These are phyloP conservation scores for Epinotia ramella DNA, from an alignment of 2,888 invertebrate species.

Conservation along the genomic window DNA sequence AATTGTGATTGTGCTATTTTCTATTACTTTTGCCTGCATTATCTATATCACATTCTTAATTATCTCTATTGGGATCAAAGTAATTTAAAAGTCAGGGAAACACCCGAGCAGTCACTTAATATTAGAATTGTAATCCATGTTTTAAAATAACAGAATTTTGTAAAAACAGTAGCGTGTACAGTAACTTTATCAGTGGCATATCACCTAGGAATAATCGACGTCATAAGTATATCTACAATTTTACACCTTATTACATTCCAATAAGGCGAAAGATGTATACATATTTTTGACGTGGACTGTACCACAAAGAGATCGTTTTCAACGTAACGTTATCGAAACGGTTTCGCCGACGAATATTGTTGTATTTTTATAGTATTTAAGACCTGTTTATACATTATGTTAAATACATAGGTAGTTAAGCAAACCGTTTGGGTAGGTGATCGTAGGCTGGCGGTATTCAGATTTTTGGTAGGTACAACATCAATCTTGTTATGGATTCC, in stretches of 20 bases:
- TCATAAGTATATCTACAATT: too few relatives aligned
- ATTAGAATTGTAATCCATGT: slow-evolving; percentile 52
- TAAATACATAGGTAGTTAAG: slow-evolving; percentile 52
- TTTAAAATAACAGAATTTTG: slow-evolving; percentile 57
- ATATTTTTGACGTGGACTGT: slow-evolving; percentile 25
- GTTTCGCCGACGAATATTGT: slow-evolving; percentile 71
- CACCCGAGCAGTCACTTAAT: slow-evolving; percentile 40
- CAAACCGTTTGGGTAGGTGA: slow-evolving; percentile 24
- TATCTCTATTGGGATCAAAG: slow-evolving; percentile 79
- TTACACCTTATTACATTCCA: too few relatives aligned
- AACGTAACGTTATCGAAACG: slow-evolving; percentile 54
- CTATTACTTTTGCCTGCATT: slow-evolving; percentile 40
- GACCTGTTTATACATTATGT: slow-evolving; percentile 70
- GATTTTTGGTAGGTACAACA: slow-evolving; percentile 6
- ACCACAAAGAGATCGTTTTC: slow-evolving; percentile 63
- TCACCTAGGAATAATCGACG: slow-evolving; percentile 62
- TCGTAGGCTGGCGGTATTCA: slow-evolving; percentile 24
- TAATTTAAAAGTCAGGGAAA: slow-evolving; percentile 49
- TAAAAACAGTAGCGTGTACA: slow-evolving; percentile 66
- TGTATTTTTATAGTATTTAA: slow-evolving; percentile 82
- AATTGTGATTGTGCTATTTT: slow-evolving; percentile 52
- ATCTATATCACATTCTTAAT: slow-evolving; percentile 48
- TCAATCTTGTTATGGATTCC: slow-evolving; percentile 14
- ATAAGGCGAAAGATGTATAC: too few relatives aligned
- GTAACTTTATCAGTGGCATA: slow-evolving; percentile 76